Percentiles rank a stretch among this genome's conserved stretches.
Evolutionary conservation across 1,140 invertebrate genomes (phyloP).

Genomic region (Neodiprion fabricii): DNA sequence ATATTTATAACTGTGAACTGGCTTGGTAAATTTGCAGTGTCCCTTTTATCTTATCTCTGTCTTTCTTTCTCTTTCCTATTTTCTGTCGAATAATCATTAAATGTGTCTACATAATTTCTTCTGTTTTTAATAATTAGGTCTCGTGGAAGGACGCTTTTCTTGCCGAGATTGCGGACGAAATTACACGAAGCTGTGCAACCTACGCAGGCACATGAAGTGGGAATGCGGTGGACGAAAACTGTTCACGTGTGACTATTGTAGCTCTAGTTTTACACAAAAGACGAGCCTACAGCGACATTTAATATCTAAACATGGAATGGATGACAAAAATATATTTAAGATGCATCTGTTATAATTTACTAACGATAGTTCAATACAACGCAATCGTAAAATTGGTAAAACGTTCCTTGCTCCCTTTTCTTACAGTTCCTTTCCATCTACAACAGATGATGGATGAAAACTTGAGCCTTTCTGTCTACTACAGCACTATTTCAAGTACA

Average conservation of each 20-base stretch:
- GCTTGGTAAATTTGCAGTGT: no score
- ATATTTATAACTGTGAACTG: no score
- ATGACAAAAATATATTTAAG: constrained; percentile 27
- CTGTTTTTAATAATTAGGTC: constrained; percentile 20
- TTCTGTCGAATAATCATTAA: not conserved
- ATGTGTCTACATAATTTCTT: constrained; percentile 1
- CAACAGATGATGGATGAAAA: not conserved
- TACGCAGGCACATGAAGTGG: constrained; percentile 49
- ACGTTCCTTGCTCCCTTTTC: not conserved
- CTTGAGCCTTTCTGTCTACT: no score
- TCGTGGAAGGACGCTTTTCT: constrained; percentile 30
- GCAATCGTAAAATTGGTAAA: constrained; percentile 1
- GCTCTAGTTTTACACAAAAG: constrained; percentile 52
- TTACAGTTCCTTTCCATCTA: not conserved
- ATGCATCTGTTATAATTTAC: constrained; percentile 18
- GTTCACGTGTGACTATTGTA: constrained; percentile 52
- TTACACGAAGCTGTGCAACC: constrained; percentile 49
- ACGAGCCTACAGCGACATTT: constrained; percentile 49
- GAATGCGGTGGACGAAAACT: constrained; percentile 53
- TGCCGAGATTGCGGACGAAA: constrained; percentile 44
- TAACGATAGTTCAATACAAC: not conserved
- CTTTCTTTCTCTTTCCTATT: constrained; percentile 11
- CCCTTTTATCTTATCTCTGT: not conserved
- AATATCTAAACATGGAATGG: constrained; percentile 39
- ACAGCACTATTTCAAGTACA: no score